Evolutionary conservation across 2,797 vertebrate genomes (phyloP).

Genomic region (Ataeniobius toweri): DNA sequence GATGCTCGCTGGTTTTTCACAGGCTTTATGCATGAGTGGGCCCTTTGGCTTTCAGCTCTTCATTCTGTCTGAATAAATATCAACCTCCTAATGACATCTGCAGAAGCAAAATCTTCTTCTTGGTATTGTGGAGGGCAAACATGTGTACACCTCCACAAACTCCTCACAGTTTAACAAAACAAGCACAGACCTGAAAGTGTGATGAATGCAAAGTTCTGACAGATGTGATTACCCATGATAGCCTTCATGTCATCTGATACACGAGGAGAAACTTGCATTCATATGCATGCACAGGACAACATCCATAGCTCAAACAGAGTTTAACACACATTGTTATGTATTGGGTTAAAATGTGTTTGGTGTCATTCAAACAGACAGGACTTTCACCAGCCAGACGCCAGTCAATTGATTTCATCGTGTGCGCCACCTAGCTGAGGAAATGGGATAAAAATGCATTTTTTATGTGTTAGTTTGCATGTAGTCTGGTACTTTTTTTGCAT

Average conservation of each 20-base stretch:
- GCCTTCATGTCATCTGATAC: constrained; percentile 9
- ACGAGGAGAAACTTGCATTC: constrained; percentile 7
- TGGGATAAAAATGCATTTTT: constrained; percentile 15
- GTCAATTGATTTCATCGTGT: constrained; percentile 43
- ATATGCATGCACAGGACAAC: constrained; percentile 13
- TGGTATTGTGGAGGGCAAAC: constrained; percentile 24
- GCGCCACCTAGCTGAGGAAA: constrained; percentile 46
- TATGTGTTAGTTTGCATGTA: not conserved
- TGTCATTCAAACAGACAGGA: constrained; percentile 58
- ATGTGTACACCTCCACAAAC: constrained; percentile 29
- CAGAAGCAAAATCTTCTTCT: constrained; percentile 43
- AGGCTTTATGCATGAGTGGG: constrained; percentile 26
- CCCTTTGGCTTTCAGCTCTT: constrained; percentile 52
- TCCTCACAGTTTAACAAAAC: constrained; percentile 15
- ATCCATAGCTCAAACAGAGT: constrained; percentile 3
- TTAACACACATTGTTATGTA: constrained; percentile 30
- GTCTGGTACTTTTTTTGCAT: not conserved
- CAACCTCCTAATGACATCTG: constrained; percentile 55
- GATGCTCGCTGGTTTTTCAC: constrained; percentile 39
- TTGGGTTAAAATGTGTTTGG: constrained; percentile 43
- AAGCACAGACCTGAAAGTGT: constrained; percentile 20
- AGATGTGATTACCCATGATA: constrained; percentile 33
- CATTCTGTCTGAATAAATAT: constrained; percentile 60
- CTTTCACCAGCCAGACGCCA: constrained; percentile 50
- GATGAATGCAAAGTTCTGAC: constrained; percentile 31